Conservation (phyloP, 2,113 vertebrate species). For the Holacanthus passer region DNA sequence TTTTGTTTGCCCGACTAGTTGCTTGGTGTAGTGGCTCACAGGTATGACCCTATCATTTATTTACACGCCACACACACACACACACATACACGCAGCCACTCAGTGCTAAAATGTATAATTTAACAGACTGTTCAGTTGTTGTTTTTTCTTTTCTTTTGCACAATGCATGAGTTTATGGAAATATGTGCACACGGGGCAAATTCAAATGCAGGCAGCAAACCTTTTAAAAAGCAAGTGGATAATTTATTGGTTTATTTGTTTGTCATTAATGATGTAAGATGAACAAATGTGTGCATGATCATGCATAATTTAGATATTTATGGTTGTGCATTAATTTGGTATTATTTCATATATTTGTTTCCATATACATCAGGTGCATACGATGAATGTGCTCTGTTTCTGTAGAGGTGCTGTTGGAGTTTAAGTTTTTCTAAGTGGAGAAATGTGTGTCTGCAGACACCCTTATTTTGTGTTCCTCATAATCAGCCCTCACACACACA, state of each 20-base stretch:
- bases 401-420: neutral
- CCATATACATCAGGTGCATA: constrained; percentile 1
- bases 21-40: constrained; percentile 68
- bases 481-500: constrained; percentile 11
- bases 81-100: constrained; percentile 66
- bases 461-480: constrained; percentile 34
- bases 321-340: constrained; percentile 18
- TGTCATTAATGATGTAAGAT: constrained; percentile 71
- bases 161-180: constrained; percentile 84
- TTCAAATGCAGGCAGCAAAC: constrained; percentile 64
- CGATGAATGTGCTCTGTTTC: neutral
- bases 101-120: constrained; percentile 86
- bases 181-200: constrained; percentile 79
- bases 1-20: constrained; percentile 70
- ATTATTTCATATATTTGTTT: constrained; percentile 28
- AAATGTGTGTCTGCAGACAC: constrained; percentile 13
- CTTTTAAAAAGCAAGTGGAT: constrained; percentile 79
- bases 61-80: constrained; percentile 73
- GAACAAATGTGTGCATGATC: constrained; percentile 62
- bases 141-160: constrained; percentile 69
- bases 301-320: constrained; percentile 71
- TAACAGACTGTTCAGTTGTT: constrained; percentile 75
- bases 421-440: neutral
- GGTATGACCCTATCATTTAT: constrained; percentile 85
- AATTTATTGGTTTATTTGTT: constrained; percentile 80